A percentile compares a stretch with the other conserved stretches of the same genome.
These are phyloP conservation scores for Melanaphis sacchari DNA, from an alignment of 1,140 invertebrate genomes.

Conservation along the genomic window DNA sequence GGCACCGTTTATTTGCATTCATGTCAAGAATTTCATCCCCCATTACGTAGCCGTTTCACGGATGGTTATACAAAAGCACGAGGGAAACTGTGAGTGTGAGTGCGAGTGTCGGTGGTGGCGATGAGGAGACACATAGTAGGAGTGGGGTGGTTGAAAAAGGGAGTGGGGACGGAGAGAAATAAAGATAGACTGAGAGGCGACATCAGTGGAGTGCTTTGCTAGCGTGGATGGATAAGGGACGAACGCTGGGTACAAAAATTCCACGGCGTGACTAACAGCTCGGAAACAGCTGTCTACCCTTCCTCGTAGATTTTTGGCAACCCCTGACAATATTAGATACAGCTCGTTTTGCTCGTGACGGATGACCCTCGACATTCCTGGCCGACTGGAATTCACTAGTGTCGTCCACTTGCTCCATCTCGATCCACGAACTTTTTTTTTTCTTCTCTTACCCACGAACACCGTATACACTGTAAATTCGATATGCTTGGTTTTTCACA, in stretches of 20 bases:
- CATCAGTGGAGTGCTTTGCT: background rate
- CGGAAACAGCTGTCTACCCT: conserved; percentile 57
- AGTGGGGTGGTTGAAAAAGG: background rate
- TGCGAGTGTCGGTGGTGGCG: background rate
- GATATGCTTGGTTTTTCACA: background rate
- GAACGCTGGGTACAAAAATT: conserved; percentile 30
- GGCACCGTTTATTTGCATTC: conserved; percentile 13
- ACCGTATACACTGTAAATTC: background rate
- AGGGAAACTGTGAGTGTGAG: background rate
- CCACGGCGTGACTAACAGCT: conserved; percentile 56
- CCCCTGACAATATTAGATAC: conserved; percentile 56
- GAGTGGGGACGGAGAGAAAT: background rate
- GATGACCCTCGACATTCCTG: conserved; percentile 56
- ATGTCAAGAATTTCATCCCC: conserved; percentile 45
- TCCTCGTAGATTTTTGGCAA: conserved; percentile 25
- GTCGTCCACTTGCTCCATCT: background rate
- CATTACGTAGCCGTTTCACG: conserved; percentile 13
- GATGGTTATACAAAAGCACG: background rate
- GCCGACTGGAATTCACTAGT: conserved; percentile 51
- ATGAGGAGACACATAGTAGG: background rate
- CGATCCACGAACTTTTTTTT: conserved; percentile 13
- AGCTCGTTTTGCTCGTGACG: conserved; percentile 55
- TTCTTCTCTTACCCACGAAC: background rate
- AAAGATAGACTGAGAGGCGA: background rate
- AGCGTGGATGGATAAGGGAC: conserved; percentile 12